Conservation (phyloP, 2,797 vertebrate species). For the Phoebastria nigripes region DNA sequence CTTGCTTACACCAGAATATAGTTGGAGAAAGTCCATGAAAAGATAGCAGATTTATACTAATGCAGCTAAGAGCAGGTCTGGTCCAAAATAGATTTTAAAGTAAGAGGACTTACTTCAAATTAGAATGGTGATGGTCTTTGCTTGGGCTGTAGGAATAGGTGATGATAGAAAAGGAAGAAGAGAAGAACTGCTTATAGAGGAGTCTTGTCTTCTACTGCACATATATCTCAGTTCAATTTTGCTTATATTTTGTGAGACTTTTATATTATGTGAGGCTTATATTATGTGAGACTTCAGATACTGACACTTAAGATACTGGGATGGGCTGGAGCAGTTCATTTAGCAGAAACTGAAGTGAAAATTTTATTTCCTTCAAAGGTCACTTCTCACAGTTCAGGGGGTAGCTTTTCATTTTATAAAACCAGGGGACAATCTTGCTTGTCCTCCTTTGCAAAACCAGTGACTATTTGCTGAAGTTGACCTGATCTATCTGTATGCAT, state of each 20-base stretch:
- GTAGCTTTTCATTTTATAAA: neutral
- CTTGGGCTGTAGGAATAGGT: neutral
- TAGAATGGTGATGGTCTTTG: neutral
- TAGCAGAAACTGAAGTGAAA: neutral
- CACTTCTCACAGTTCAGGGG: neutral
- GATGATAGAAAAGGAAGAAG: neutral
- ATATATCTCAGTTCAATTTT: neutral
- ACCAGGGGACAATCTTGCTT: neutral
- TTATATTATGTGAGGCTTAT: neutral
- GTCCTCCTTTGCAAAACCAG: neutral
- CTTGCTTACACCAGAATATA: neutral
- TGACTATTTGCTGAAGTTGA: neutral
- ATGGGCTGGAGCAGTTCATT: neutral
- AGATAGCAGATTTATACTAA: neutral
- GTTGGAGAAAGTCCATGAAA: neutral
- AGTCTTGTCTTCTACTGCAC: neutral
- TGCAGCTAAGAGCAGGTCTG: neutral
- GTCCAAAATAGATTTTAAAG: neutral
- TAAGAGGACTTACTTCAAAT: neutral
- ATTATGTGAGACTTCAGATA: neutral
- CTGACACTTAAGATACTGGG: neutral
- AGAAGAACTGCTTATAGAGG: neutral
- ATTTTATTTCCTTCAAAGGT: neutral
- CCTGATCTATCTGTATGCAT: accelerated
- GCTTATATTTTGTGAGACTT: neutral